Base-by-base conservation (phyloP, 2,797 vertebrate genomes). In the Schizothorax lantsangensis region DNA sequence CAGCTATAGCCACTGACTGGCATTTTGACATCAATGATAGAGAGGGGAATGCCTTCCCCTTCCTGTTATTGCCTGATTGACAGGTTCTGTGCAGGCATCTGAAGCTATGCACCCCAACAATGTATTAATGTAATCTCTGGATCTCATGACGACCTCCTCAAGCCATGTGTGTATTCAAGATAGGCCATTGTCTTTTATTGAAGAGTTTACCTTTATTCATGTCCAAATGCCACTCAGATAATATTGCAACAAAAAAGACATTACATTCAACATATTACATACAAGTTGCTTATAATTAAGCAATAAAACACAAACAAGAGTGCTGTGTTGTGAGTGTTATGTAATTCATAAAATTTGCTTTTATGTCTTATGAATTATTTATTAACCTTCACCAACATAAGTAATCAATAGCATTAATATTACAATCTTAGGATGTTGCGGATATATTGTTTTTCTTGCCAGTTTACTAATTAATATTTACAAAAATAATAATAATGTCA, bases 61-160 rank as follows among this genome's bases (percentile, higher is more conserved):
- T 59, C 52, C 54, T 62, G 23, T 79, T 79, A 15, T 15, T 66
- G 52, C 8, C 17, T 85, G 7, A 73, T 45, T 80, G 64, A 80
- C 38, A 45, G 52, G 33, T 40, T 57, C 19, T 14, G 23, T 68
- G 40, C 4, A 3, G 0, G 17, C 9, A 5, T 4, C 10, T 49
- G n/a, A 40, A 19, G 30, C 49, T 49, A 33, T 5, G 21, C 73
- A 78, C 23, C 5, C 57, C 26, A 83, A 52, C 40, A 64, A 52
- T 57, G 33, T 59, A 72, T 72, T 73, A 83, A 68, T 83, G 19
- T 73, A 86, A 84, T 52, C 69, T 49, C 77, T 49, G 49, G n/a
- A 11, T 78, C 57, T 6, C 47, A 57, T 6, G 1, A 54, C 19
- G 72, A 40, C 26, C 26, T 19, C 26, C 36, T 23, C 17, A 86